phyloP scores from a whole-genome alignment of 2,797 vertebrate species.

The Momotus momota region DNA sequence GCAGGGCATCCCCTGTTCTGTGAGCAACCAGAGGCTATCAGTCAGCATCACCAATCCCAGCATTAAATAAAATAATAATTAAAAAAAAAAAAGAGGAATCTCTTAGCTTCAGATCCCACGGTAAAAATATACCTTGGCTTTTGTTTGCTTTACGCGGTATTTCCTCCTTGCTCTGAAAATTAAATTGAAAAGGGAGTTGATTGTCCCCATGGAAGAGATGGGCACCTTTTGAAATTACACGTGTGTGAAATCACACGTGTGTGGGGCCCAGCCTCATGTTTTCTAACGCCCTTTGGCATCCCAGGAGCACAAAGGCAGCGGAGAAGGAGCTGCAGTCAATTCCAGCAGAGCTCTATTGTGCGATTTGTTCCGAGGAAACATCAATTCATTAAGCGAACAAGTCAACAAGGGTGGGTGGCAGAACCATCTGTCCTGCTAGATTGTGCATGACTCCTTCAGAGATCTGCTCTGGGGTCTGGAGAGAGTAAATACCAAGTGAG shows the following conservation, averaged over 20 bases:
- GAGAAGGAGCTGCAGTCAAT: not conserved
- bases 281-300: not conserved
- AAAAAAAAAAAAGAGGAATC: not conserved
- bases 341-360: constrained; percentile 1
- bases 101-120: not conserved
- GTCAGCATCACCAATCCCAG: not conserved
- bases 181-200: constrained; percentile 5
- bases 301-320: not conserved
- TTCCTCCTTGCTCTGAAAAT: not conserved
- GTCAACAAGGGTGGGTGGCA: not conserved
- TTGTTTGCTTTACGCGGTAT: not conserved
- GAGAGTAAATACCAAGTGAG: not conserved
- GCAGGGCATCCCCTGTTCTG: not conserved
- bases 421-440: not conserved
- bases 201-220: not conserved
- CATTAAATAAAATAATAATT: not conserved
- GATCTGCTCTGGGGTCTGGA: not conserved
- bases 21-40: not conserved
- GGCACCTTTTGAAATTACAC: not conserved
- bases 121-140: constrained; percentile 26
- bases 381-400: not conserved
- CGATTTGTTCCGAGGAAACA: not conserved
- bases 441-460: not conserved
- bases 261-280: not conserved
- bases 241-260: not conserved